Conservation (phyloP, 2,888 invertebrate genomes). For the Romanomermis culicivorax region DNA sequence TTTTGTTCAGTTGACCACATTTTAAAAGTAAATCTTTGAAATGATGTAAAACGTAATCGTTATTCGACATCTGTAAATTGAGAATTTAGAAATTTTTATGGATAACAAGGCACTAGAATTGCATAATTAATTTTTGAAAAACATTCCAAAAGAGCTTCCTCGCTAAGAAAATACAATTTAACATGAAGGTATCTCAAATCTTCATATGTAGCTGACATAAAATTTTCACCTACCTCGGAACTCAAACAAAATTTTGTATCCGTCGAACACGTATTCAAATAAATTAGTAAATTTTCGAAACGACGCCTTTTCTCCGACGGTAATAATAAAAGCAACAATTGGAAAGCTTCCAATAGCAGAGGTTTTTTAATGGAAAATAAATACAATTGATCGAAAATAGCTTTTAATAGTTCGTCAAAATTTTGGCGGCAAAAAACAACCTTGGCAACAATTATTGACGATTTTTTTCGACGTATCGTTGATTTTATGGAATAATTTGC, state of each 20-base stretch:
- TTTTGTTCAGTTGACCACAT: background rate
- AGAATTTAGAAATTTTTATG: too few species aligned
- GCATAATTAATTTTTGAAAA: too few species aligned
- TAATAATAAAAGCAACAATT: constrained; percentile 3
- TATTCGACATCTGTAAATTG: background rate
- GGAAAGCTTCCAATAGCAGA: constrained; percentile 6
- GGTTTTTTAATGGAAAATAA: background rate
- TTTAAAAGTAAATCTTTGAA: background rate
- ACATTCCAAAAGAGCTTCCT: too few species aligned
- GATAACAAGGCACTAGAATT: too few species aligned
- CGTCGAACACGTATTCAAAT: background rate
- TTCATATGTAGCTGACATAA: too few species aligned
- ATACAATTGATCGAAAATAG: background rate
- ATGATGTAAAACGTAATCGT: background rate
- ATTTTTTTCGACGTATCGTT: background rate
- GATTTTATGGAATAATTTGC: too few species aligned
- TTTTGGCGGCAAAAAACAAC: background rate
- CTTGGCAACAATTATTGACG: too few species aligned
- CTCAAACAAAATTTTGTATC: background rate
- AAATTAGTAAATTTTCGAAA: background rate
- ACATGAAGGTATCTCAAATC: too few species aligned
- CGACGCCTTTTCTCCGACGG: background rate
- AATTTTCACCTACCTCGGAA: background rate
- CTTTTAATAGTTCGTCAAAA: constrained; percentile 3
- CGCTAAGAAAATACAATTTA: too few species aligned